Conservation (phyloP, 2,888 invertebrate species). For the Eristalis intricaria region DNA sequence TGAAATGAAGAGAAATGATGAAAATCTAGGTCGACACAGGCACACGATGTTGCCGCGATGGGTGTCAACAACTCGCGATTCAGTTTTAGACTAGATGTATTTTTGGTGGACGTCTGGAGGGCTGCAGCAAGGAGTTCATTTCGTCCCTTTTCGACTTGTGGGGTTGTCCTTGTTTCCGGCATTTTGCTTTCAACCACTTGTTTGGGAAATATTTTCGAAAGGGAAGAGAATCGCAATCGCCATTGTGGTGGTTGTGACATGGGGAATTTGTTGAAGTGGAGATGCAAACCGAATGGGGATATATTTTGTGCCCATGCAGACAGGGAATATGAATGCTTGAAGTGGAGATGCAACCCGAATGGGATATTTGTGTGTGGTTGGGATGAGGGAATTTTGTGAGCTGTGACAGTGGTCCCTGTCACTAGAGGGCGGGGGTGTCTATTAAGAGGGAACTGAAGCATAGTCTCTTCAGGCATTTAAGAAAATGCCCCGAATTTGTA, state of each 20-base stretch:
- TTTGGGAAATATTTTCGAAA: constrained; percentile 38
- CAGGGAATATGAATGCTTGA: not conserved
- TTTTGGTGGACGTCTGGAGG: not conserved
- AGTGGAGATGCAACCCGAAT: not conserved
- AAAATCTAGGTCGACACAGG: not conserved
- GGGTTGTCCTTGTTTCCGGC: constrained; percentile 14
- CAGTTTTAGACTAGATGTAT: constrained; percentile 4
- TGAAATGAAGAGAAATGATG: constrained; percentile 9
- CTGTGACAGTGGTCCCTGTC: no score
- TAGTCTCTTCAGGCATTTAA: no score
- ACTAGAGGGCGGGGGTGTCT: no score
- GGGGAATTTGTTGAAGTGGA: not conserved
- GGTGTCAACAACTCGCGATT: constrained; percentile 18
- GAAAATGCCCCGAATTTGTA: no score
- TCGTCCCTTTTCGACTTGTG: not conserved
- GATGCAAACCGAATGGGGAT: not conserved
- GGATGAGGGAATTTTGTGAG: no score
- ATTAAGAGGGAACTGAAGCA: no score
- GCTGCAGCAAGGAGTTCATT: not conserved
- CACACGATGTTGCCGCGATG: not conserved
- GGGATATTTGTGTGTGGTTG: not conserved
- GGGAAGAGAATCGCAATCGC: not conserved
- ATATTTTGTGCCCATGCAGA: no score
- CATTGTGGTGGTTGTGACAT: constrained; percentile 28
- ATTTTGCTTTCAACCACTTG: constrained; percentile 33